A percentile compares a stretch with the other conserved stretches of the same genome.
Conservation (phyloP, 2,888 invertebrate species). For the Thecocarcelia acutangulata region DNA sequence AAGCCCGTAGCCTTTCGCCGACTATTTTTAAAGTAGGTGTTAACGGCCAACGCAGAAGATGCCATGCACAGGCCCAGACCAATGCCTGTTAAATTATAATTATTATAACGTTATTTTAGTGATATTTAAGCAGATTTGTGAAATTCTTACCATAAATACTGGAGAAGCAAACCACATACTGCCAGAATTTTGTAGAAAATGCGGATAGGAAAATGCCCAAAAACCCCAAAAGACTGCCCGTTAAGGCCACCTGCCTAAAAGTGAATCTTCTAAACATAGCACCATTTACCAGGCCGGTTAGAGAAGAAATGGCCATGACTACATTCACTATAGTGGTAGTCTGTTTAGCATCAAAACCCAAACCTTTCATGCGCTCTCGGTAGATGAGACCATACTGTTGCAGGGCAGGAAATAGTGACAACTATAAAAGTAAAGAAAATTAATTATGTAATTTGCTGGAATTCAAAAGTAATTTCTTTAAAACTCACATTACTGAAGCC, state of each 20-base stretch:
- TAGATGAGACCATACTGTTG: constrained; percentile 89
- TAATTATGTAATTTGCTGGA: not conserved
- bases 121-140: not conserved
- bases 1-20: constrained; percentile 87
- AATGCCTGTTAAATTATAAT: constrained; percentile 67
- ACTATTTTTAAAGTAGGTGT: constrained; percentile 87
- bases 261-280: constrained; percentile 86
- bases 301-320: constrained; percentile 86
- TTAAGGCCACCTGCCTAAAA: constrained; percentile 86
- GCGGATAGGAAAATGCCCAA: constrained; percentile 84
- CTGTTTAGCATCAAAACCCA: constrained; percentile 85
- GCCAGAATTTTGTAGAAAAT: constrained; percentile 84
- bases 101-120: constrained; percentile 7
- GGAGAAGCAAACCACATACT: constrained; percentile 86
- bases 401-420: constrained; percentile 85
- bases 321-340: constrained; percentile 88
- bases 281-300: constrained; percentile 84
- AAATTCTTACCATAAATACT: constrained; percentile 85
- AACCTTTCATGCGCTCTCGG: constrained; percentile 84
- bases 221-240: constrained; percentile 84
- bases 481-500: constrained; percentile 87
- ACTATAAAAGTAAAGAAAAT: constrained; percentile 80
- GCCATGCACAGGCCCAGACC: constrained; percentile 86
- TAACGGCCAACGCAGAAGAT: constrained; percentile 86
- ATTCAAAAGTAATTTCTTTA: not conserved